Base-by-base conservation (phyloP, 2,113 vertebrate genomes). In the Sphaerodactylus townsendi region DNA sequence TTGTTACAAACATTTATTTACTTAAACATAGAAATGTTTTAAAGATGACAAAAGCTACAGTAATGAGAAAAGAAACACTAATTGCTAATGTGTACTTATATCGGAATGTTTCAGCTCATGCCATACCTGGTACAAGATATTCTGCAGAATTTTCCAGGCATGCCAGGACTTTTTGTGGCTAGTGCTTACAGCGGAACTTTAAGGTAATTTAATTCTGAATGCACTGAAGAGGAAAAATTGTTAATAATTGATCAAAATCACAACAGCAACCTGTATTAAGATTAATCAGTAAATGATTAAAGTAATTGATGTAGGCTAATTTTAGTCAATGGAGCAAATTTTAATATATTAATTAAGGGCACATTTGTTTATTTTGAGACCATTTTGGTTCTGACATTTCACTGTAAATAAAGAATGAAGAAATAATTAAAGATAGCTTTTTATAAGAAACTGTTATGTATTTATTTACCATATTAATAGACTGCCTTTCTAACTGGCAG, bases 101-200 rank as follows among this genome's bases (percentile, higher is more conserved):
- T 93, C 81, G 84, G 41, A 84, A 77, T 93, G 93, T 95, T 95
- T 87, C 93, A 99, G 98, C 93, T 99, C 66, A 96, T 99, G 94
- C 98, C 99, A 30, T 99, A 99, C 89, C 91, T 99, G 77, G 98
- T 98, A 19, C 95, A 99, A 97, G 98, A 99, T 88, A 98, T 99
- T 90, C 93, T 99, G 79, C 89, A 6, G 1, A 94, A 90, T 71
- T 99, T 95, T 83, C 98, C 98, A 10, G 99, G 99, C 87, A 84
- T 99, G 70, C 98, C 98, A 1, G 99, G 99, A 3, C 96, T 99
- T 90, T 99, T 99, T 93, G 98, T 99, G 90, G 98, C 99, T 83
- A 97, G 97, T 85, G 97, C 97, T 44, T 99, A 99, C 94, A 99
- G 99, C 79, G 99, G 98, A 1, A 99, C 99, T 1, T 95, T 99